These are phyloP conservation scores for Antheraea assamensis DNA, from an alignment of 2,888 invertebrate species.

Conservation along the genomic window DNA sequence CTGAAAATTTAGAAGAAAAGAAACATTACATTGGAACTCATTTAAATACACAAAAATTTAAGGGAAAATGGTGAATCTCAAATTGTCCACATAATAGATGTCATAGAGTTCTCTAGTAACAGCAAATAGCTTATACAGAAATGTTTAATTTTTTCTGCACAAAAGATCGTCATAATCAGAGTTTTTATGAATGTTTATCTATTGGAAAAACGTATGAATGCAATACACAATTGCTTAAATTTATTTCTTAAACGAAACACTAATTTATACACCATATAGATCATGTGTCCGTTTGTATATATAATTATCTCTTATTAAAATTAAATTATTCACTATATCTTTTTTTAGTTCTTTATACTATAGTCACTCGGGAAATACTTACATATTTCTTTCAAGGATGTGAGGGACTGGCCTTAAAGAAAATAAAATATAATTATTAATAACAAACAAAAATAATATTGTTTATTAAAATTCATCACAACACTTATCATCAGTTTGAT, in stretches of 20 bases:
- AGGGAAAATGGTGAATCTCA: neutral
- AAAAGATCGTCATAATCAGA: no score
- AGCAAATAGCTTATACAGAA: no score
- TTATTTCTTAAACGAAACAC: no score
- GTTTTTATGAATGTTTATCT: no score
- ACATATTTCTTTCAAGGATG: conserved; percentile 74
- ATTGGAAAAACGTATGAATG: no score
- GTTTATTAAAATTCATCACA: neutral
- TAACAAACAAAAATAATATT: neutral
- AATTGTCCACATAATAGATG: neutral
- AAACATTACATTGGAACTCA: neutral
- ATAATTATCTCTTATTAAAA: no score
- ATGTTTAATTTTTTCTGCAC: no score
- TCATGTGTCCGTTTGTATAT: no score
- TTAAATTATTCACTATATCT: no score
- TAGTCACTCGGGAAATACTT: conserved; percentile 43
- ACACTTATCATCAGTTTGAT: neutral
- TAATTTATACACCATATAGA: no score
- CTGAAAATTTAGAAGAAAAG: conserved; percentile 72
- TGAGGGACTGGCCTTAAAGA: conserved; percentile 70
- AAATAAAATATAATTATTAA: conserved; percentile 32
- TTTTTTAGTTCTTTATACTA: neutral
- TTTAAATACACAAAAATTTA: neutral
- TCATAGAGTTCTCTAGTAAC: no score
- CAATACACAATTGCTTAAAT: no score